Evolutionary conservation across 37 sponge, comb jelly and placozoan genomes (phyloP).

Genomic region (Hormiphora californensis): DNA sequence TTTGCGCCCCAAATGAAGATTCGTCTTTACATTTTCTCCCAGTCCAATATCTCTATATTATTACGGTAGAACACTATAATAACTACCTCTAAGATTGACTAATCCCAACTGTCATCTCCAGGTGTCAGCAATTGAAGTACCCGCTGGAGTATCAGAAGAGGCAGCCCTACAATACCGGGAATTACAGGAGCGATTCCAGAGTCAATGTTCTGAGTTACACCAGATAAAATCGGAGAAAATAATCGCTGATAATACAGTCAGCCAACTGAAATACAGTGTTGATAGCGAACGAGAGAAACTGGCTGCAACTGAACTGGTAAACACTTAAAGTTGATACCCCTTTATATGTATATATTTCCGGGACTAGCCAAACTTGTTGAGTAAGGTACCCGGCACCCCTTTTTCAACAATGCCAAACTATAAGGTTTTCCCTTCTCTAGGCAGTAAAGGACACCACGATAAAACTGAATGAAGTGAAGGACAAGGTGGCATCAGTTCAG

Average conservation of each 20-base stretch:
- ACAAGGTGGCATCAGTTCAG: conserved; percentile 17
- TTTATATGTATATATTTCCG: no score
- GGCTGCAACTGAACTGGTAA: conserved; percentile 45
- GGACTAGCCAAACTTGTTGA: no score
- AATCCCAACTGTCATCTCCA: not conserved
- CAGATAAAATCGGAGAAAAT: conserved; percentile 30
- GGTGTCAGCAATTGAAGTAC: not conserved
- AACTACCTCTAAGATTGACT: no score
- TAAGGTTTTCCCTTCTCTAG: no score
- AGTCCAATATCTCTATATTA: no score
- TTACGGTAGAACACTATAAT: no score
- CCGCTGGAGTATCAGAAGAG: conserved; percentile 38
- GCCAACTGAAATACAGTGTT: not conserved
- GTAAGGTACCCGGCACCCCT: no score
- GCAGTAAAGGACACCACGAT: conserved; percentile 5
- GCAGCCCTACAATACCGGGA: conserved; percentile 22
- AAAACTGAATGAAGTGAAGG: not conserved
- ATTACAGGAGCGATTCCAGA: not conserved
- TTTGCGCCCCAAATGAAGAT: no score
- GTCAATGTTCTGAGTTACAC: not conserved
- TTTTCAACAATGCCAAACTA: no score
- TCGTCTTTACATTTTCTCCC: no score
- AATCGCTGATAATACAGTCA: not conserved
- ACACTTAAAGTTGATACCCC: no score
- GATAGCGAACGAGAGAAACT: conserved; percentile 15